These are phyloP conservation scores for Ennomos erosarius DNA, from an alignment of 2,888 invertebrate species.

Conservation along the genomic window DNA sequence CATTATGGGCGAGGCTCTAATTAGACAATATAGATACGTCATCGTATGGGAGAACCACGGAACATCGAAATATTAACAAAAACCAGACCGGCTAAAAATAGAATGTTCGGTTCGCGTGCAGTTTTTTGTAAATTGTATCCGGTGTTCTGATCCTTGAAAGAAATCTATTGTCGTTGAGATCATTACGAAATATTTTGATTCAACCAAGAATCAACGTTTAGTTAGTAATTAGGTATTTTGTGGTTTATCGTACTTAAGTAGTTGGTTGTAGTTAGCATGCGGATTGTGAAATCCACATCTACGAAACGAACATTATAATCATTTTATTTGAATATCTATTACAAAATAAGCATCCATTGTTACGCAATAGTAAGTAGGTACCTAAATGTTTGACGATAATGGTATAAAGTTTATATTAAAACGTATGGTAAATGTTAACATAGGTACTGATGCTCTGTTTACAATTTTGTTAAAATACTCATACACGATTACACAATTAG, in stretches of 20 bases:
- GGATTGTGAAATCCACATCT: too few species aligned
- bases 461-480: conserved; percentile 47
- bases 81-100: conserved; percentile 36
- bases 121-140: conserved; percentile 11
- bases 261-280: too few species aligned
- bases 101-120: conserved; percentile 28
- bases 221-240: too few species aligned
- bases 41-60: conserved; percentile 45
- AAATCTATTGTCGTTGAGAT: too few species aligned
- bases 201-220: too few species aligned
- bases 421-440: conserved; percentile 57
- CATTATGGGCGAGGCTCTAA: conserved; percentile 64
- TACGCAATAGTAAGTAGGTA: background rate
- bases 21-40: conserved; percentile 63
- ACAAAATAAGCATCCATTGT: too few species aligned
- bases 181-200: too few species aligned
- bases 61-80: conserved; percentile 41
- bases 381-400: conserved; percentile 26
- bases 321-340: too few species aligned
- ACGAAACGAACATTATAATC: too few species aligned
- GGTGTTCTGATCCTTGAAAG: conserved; percentile 1
- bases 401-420: conserved; percentile 47
- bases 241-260: too few species aligned
- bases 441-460: conserved; percentile 45
- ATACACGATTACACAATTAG: conserved; percentile 48